These are phyloP conservation scores for Notothenia coriiceps DNA, from an alignment of 2,113 vertebrate genomes.

Conservation along the genomic window DNA sequence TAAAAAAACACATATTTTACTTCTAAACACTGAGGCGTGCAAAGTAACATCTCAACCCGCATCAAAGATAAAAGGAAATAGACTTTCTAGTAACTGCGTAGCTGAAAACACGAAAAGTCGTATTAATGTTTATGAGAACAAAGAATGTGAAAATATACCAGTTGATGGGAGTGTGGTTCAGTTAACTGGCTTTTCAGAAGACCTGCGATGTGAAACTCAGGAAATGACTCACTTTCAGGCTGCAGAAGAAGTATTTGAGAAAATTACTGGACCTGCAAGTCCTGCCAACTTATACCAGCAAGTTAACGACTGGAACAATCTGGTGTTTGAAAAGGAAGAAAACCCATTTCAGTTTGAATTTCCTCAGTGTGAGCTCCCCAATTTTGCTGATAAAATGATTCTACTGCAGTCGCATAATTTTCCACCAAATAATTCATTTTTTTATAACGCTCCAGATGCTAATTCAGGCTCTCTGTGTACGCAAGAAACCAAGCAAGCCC, in stretches of 20 bases:
- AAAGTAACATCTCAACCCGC: not conserved
- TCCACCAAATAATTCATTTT: conserved; percentile 2
- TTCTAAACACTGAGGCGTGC: not conserved
- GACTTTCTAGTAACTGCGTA: not conserved
- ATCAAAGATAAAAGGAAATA: not conserved
- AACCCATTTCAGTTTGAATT: not conserved
- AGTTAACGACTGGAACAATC: not conserved
- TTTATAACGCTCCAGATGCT: not conserved
- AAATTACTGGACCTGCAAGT: not conserved
- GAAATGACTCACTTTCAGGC: conserved; percentile 11
- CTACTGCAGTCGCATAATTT: not conserved
- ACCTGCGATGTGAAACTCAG: conserved; percentile 50
- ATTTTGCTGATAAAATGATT: conserved; percentile 13
- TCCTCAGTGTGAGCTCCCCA: not conserved
- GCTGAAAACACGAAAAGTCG: not conserved
- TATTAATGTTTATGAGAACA: not conserved
- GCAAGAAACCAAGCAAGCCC: not conserved
- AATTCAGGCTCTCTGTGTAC: not conserved
- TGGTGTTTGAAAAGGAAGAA: not conserved
- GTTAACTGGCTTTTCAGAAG: conserved; percentile 62
- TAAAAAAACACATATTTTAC: not conserved
- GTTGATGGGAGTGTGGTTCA: conserved; percentile 34
- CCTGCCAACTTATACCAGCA: not conserved
- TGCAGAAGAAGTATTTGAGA: conserved; percentile 3
- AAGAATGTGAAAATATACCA: conserved; percentile 1